Evolutionary conservation across 2,888 invertebrate genomes (phyloP), one percentile per base, ranked within the genome.

Genomic region (Lutraria lutraria): DNA sequence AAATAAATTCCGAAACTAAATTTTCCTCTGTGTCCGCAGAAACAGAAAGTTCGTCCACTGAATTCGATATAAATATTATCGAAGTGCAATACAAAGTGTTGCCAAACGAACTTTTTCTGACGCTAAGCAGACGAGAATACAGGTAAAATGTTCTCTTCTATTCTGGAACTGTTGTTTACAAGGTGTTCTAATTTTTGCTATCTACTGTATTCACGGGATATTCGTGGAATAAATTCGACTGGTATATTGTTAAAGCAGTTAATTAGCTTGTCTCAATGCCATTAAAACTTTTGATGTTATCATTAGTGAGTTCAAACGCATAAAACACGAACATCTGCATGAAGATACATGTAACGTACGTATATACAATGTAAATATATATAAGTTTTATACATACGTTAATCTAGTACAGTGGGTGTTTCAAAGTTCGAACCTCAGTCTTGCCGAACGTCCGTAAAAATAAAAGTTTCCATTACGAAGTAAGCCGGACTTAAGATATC

Each of bases 1-100:
- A 68, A 68, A 68, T 68, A 68, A 25, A 68, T 68, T 68, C 63
- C 63, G 63, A 68, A 60, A 68, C n/a, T 68, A 68, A 68, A n/a
- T 68, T 68, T n/a, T 25, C n/a, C 63, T 68, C 25, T 25, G 25
- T n/a, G 63, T 25, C n/a, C n/a, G 63, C 25, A 68, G 25, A n/a
- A 60, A 25, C 10, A 25, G 12, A 25, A 68, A 25, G 25, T 13
- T 25, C 63, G 12, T 25, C n/a, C 25, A 68, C 25, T 25, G 63
- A 68, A 68, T n/a, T 25, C 25, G 25, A 68, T n/a, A 25, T 68
- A 68, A 25, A 68, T 68, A 25, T 68, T 10, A n/a, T 68, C 63
- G 25, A 13, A 68, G 25, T 25, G 25, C 25, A 19, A 76, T 76
- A 76, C 31, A 34, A 76, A 76, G 0, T 31, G 76, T 34, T 76